Evolutionary conservation across 92 coral and sea anemone genomes (phyloP).

Genomic region (Bergia puertoricense): DNA sequence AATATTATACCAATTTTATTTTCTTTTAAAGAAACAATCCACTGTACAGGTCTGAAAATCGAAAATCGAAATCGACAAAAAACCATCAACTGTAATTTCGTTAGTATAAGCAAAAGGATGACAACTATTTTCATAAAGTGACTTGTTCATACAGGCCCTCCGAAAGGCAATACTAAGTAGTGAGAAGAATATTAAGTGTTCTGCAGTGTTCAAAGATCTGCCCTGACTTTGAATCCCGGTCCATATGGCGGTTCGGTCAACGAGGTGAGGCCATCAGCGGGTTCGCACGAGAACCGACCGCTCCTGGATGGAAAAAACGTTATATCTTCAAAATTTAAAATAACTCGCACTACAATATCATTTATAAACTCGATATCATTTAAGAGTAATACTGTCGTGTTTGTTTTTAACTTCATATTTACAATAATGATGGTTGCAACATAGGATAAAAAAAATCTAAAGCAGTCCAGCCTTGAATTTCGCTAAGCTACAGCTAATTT

Average conservation of each 20-base stretch:
- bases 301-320: conserved; percentile 53
- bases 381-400: too few species aligned
- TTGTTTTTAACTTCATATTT: too few species aligned
- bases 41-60: conserved; percentile 4
- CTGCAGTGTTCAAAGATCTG: conserved; percentile 65
- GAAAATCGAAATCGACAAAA: not conserved
- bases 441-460: too few species aligned
- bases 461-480: too few species aligned
- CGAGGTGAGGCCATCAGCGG: conserved; percentile 90
- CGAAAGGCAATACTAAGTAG: too few species aligned
- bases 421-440: too few species aligned
- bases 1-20: not conserved
- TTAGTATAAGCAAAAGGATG: not conserved
- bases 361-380: too few species aligned
- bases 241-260: conserved; percentile 96
- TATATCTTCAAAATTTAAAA: too few species aligned
- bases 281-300: conserved; percentile 95
- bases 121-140: too few species aligned
- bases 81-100: not conserved
- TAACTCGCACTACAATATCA: too few species aligned
- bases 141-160: not conserved
- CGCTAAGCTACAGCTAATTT: too few species aligned
- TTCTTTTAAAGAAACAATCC: not conserved
- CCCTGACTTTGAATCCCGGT: conserved; percentile 92
- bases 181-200: not conserved